Percentiles rank a stretch among this genome's conserved stretches.
phyloP scores from a whole-genome alignment of 1,140 invertebrate genomes.

The Globodera ellingtonae region DNA sequence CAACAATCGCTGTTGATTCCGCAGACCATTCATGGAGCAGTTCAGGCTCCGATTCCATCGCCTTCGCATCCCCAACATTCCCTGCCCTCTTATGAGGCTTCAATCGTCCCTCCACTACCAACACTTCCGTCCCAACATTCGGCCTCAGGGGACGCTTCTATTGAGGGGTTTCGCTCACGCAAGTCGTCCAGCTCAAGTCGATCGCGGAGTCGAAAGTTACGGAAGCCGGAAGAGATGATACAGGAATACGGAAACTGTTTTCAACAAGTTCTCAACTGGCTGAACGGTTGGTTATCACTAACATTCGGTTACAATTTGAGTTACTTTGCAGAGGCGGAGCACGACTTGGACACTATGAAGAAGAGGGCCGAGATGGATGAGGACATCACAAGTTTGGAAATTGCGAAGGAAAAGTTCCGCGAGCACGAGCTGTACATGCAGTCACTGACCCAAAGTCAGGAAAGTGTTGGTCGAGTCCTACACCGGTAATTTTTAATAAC shows the following conservation, averaged over 20 bases:
- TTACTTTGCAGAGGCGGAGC: constrained; percentile 31
- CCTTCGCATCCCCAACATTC: background rate
- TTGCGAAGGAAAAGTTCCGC: constrained; percentile 55
- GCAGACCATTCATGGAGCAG: constrained; percentile 11
- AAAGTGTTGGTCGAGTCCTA: constrained; percentile 59
- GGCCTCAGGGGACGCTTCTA: constrained; percentile 10
- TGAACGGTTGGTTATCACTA: constrained; percentile 17
- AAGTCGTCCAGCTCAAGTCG: constrained; percentile 57
- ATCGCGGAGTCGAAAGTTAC: constrained; percentile 33
- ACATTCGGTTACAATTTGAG: background rate
- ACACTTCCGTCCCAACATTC: background rate
- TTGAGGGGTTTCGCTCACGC: constrained; percentile 48
- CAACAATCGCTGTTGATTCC: constrained; percentile 14
- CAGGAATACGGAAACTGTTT: constrained; percentile 57
- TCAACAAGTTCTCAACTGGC: constrained; percentile 43
- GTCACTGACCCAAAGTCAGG: constrained; percentile 60
- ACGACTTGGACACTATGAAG: constrained; percentile 32
- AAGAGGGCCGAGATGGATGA: constrained; percentile 35
- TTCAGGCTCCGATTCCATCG: constrained; percentile 22
- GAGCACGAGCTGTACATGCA: constrained; percentile 63
- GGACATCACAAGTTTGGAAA: constrained; percentile 41
- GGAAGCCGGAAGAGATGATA: constrained; percentile 54
- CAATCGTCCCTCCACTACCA: constrained; percentile 19
- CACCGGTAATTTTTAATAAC: constrained; percentile 42
- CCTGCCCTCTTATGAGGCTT: constrained; percentile 10